Evolutionary conservation across 1,140 invertebrate species (phyloP).

Genomic region (Thalassaphorura encarpata): DNA sequence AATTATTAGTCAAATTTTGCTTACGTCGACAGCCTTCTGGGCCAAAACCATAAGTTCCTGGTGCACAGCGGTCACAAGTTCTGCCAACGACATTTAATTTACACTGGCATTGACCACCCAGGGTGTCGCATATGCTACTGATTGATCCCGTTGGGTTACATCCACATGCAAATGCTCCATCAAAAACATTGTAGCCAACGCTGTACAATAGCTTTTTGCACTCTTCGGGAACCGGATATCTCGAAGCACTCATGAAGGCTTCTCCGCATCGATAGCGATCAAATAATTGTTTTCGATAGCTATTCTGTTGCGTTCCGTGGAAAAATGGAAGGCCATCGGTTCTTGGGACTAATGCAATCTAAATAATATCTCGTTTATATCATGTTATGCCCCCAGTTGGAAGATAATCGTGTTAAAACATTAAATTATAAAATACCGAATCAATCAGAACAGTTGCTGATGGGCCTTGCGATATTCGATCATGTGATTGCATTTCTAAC

Average conservation of each 20-base stretch:
- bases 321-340: constrained; percentile 78
- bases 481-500: constrained; percentile 59
- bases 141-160: constrained; percentile 30
- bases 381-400: too few species aligned
- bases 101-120: constrained; percentile 86
- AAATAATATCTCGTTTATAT: too few species aligned
- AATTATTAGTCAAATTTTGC: constrained; percentile 25
- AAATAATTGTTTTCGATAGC: constrained; percentile 60
- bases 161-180: constrained; percentile 52
- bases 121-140: constrained; percentile 73
- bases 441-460: constrained; percentile 83
- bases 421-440: constrained; percentile 52
- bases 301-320: constrained; percentile 45
- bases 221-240: constrained; percentile 51
- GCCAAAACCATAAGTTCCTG: constrained; percentile 90
- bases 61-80: constrained; percentile 85
- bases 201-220: constrained; percentile 70
- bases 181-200: constrained; percentile 66
- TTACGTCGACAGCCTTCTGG: constrained; percentile 76
- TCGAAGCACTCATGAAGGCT: constrained; percentile 54
- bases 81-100: constrained; percentile 91
- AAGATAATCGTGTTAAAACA: too few species aligned
- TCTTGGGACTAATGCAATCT: constrained; percentile 71
- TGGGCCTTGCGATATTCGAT: constrained; percentile 43
- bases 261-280: constrained; percentile 67